phyloP scores from a whole-genome alignment of 2,797 vertebrate genomes.

The Acipenser ruthenus region DNA sequence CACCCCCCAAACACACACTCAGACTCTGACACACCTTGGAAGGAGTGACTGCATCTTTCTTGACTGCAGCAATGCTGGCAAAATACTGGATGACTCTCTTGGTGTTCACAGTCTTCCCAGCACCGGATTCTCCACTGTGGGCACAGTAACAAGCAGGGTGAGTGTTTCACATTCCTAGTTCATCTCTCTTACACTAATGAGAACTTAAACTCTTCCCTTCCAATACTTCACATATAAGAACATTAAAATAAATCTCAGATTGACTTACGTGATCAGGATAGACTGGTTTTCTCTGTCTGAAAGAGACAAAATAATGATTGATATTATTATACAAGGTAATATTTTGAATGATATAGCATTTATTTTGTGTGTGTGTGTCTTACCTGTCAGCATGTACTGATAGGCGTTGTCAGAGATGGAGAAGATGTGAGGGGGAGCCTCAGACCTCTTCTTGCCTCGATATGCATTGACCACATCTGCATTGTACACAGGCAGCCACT shows the following conservation, averaged over 20 bases:
- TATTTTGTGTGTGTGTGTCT: neutral
- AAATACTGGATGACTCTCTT: slow-evolving; percentile 90
- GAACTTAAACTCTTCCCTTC: neutral
- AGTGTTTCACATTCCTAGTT: neutral
- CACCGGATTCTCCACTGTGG: slow-evolving; percentile 81
- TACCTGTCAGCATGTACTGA: slow-evolving; percentile 65
- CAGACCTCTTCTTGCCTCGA: slow-evolving; percentile 77
- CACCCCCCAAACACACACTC: too few relatives aligned
- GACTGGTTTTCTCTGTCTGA: slow-evolving; percentile 83
- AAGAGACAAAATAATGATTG: slow-evolving; percentile 11
- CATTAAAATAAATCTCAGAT: slow-evolving; percentile 6
- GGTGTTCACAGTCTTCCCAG: slow-evolving; percentile 88
- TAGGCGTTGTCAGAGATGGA: slow-evolving; percentile 81
- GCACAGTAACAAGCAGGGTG: slow-evolving; percentile 18
- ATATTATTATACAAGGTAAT: neutral
- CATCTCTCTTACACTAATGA: neutral
- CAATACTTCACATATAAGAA: neutral
- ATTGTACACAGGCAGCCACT: slow-evolving; percentile 77
- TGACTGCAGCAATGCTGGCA: slow-evolving; percentile 79
- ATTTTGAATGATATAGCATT: too few relatives aligned
- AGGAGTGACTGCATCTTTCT: slow-evolving; percentile 60
- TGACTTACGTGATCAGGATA: slow-evolving; percentile 82
- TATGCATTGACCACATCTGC: slow-evolving; percentile 73
- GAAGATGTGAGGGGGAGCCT: slow-evolving; percentile 83
- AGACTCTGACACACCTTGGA: slow-evolving; percentile 56